Base-by-base conservation (phyloP, 2,113 vertebrate species). In the Origma solitaria region DNA sequence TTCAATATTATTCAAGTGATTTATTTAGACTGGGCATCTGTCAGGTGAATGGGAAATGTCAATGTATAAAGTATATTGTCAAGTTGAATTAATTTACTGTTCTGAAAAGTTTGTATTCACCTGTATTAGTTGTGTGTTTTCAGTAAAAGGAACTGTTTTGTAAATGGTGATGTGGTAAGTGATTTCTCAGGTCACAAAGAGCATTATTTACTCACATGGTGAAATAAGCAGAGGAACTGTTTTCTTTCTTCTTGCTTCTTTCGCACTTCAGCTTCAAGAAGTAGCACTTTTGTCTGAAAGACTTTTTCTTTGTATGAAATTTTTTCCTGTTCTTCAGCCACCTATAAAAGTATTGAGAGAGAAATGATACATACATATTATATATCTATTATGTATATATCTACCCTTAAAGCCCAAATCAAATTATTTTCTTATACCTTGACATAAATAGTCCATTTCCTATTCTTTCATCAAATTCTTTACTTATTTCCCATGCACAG, bases 261-360 rank as follows among this genome's bases (percentile, higher is more conserved):
- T 92, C 94, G 98, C 90, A 98, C 98, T 95, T 99, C 98, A 30
- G 96, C 95, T 97, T 99, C 98, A 88, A 99, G 98, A 91, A 96
- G 88, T 51, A 98, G 76, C 93, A 99, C 96, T 97, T 98, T 98
- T 79, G 81, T 88, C 95, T 98, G 98, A 83, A 99, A 98, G 40
- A 81, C 91, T 47, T 92, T 97, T 50, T 99, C 98, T 96, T 90
- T 98, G 56, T 96, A 92, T 27, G 81, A 92, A 8, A 97, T 97
- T 83, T 98, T 98, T 78, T 97, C 97, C 94, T 96, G 95, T 71
- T 99, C 98, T 95, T 98, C 98, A 71, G 91, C 97, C 66, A 99
- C 97, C 99, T 99, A 53, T 54, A 94, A 96, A 69, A 93, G 57
- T 42, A 95, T 96, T 44, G 54, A 91, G 44, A 90, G 60, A 93